Conservation (phyloP, 2,113 vertebrate genomes). For the Dromas ardeola region DNA sequence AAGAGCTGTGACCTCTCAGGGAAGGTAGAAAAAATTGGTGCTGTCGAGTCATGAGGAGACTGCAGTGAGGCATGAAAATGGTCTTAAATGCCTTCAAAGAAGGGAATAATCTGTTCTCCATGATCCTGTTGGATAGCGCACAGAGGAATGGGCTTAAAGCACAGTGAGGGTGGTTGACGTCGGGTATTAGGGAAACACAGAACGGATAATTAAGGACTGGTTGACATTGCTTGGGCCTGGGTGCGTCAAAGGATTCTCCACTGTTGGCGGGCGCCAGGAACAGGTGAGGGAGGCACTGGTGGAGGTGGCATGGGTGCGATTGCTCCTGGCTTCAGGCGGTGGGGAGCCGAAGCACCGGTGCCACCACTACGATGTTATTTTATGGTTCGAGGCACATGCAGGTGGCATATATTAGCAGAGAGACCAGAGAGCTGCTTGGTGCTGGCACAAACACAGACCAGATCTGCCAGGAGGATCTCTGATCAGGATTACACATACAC, state of each 20-base stretch:
- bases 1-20: background rate
- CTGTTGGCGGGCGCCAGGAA: background rate
- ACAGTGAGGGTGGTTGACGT: fast-evolving
- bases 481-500: background rate
- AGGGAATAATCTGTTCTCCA: background rate
- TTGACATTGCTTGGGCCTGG: background rate
- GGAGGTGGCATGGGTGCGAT: background rate
- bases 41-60: background rate
- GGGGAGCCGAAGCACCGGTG: background rate
- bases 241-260: fast-evolving
- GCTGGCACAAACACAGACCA: background rate
- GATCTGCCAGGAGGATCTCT: background rate
- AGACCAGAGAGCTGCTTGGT: background rate
- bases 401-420: background rate
- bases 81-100: background rate
- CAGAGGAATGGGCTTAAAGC: background rate
- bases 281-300: background rate
- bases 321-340: background rate
- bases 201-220: background rate
- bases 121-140: background rate
- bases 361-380: fast-evolving
- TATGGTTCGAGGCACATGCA: background rate
- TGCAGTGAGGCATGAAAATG: constrained; percentile 27
- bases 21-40: background rate
- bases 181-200: background rate